Percentiles rank a stretch among this genome's conserved stretches.
Conservation (phyloP, 2,888 invertebrate genomes). For the Parapristionchus giblindavisi region DNA sequence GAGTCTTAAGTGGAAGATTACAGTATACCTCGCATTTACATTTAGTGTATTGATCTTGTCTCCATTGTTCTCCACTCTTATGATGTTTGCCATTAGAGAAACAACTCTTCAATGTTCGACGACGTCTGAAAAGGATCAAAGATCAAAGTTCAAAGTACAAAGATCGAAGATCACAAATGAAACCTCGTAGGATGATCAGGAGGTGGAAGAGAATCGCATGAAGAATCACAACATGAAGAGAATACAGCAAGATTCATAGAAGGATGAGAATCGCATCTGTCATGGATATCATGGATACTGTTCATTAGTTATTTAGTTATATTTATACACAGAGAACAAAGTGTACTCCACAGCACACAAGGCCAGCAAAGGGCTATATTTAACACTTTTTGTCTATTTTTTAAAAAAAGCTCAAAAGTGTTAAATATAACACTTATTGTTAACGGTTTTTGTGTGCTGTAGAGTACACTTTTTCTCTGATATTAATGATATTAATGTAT, state of each 20-base stretch:
- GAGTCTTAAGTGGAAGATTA: neutral
- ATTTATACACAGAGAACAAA: too few species aligned
- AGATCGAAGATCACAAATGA: neutral
- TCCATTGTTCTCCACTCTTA: slow-evolving; percentile 50
- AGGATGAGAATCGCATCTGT: slow-evolving; percentile 30
- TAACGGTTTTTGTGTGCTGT: too few species aligned
- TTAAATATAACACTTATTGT: too few species aligned
- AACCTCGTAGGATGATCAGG: slow-evolving; percentile 10
- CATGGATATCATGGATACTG: slow-evolving; percentile 52
- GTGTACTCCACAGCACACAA: too few species aligned
- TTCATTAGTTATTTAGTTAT: slow-evolving; percentile 40
- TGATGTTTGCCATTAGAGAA: slow-evolving; percentile 41
- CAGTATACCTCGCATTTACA: slow-evolving; percentile 55
- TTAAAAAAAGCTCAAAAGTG: too few species aligned
- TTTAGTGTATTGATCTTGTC: slow-evolving; percentile 50
- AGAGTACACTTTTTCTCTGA: too few species aligned
- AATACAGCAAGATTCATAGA: slow-evolving; percentile 28
- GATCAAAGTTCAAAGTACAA: slow-evolving; percentile 35
- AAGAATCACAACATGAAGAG: slow-evolving; percentile 31
- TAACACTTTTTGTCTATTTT: too few species aligned
- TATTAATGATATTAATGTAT: too few species aligned
- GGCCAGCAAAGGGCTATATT: too few species aligned
- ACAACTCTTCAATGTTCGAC: slow-evolving; percentile 32
- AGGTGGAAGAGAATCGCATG: slow-evolving; percentile 6
- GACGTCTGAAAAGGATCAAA: slow-evolving; percentile 28